Conservation (phyloP, 2,888 invertebrate genomes). For the Torymus aiolomorphi region DNA sequence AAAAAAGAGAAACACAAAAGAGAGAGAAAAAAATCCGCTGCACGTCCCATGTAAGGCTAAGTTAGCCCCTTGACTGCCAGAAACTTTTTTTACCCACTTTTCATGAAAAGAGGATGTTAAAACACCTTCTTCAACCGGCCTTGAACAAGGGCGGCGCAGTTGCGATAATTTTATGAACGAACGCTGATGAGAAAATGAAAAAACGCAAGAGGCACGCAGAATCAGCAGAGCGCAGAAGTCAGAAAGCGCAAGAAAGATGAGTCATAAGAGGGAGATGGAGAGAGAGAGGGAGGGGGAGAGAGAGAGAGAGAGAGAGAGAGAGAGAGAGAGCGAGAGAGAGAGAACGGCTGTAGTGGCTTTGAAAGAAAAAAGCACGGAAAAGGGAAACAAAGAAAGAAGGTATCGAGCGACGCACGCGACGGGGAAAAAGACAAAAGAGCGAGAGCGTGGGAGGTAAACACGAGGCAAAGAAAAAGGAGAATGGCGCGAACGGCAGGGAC, state of each 20-base stretch:
- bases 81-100: slow-evolving; percentile 37
- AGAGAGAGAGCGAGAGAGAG: neutral
- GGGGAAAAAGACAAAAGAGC: slow-evolving; percentile 27
- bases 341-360: too few species aligned
- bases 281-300: neutral
- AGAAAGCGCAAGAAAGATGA: neutral
- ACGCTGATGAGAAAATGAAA: slow-evolving; percentile 32
- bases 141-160: neutral
- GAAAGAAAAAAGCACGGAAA: neutral
- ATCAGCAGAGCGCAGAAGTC: neutral
- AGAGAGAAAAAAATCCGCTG: neutral
- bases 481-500: neutral
- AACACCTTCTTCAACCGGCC: slow-evolving; percentile 12
- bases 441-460: slow-evolving; percentile 11
- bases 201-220: neutral
- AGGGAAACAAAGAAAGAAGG: neutral
- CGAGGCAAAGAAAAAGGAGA: slow-evolving; percentile 14
- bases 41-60: slow-evolving; percentile 20
- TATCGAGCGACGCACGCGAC: slow-evolving; percentile 3
- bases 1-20: slow-evolving; percentile 8
- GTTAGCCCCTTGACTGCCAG: slow-evolving; percentile 38
- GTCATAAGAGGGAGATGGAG: neutral
- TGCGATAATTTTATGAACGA: slow-evolving; percentile 40
- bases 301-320: neutral
- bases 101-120: slow-evolving; percentile 9